A percentile compares a stretch with the other conserved stretches of the same genome.
phyloP scores from a whole-genome alignment of 2,797 vertebrate genomes.

The Artibeus lituratus region DNA sequence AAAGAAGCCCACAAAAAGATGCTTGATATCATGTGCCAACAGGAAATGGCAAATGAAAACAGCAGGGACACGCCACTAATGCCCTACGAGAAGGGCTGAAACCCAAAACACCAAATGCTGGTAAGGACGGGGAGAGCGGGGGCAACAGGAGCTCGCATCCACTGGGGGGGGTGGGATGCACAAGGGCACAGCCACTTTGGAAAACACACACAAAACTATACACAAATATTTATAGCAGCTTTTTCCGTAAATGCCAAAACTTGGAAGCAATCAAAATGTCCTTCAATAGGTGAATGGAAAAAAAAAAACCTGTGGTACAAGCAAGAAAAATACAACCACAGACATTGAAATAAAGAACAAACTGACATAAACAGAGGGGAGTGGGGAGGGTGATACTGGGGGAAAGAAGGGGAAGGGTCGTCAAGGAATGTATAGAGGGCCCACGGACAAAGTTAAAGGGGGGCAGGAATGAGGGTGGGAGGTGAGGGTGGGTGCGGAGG shows the following conservation, averaged over 20 bases:
- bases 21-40: background rate
- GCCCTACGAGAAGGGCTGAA: background rate
- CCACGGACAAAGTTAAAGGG: too few species aligned
- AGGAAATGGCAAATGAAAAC: conserved; percentile 1
- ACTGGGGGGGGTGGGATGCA: background rate
- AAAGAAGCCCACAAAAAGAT: background rate
- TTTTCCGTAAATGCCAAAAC: background rate
- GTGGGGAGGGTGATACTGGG: too few species aligned
- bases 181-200: background rate
- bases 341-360: too few species aligned
- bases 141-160: background rate
- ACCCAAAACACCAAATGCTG: background rate
- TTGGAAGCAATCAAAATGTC: background rate
- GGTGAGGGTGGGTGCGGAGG: too few species aligned
- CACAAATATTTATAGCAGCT: background rate
- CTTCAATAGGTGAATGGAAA: background rate
- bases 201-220: background rate
- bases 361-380: too few species aligned
- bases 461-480: too few species aligned
- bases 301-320: background rate
- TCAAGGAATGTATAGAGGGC: too few species aligned
- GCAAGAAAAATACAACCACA: too few species aligned
- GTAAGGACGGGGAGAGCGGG: background rate
- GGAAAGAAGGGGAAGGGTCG: too few species aligned
- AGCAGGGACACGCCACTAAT: background rate